phyloP scores from a whole-genome alignment of 2,888 invertebrate species.

The Busseola fusca region DNA sequence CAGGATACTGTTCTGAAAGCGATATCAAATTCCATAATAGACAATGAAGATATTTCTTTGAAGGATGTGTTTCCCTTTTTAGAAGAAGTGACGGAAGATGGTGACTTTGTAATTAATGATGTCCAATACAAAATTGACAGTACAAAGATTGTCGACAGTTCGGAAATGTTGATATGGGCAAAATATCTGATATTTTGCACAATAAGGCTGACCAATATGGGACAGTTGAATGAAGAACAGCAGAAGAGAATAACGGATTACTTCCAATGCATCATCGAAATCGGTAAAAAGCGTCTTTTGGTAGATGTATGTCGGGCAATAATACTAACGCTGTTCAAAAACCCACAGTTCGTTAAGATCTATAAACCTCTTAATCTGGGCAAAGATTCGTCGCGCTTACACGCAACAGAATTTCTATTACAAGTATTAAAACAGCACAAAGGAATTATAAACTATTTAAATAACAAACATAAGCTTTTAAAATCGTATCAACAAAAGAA shows the following conservation, averaged over 20 bases:
- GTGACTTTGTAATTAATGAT: slow-evolving; percentile 69
- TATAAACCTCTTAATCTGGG: slow-evolving; percentile 77
- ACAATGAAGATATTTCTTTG: slow-evolving; percentile 71
- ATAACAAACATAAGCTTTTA: slow-evolving; percentile 77
- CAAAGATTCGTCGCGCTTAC: slow-evolving; percentile 70
- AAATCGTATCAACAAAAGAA: slow-evolving; percentile 89
- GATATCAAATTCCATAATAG: slow-evolving; percentile 82
- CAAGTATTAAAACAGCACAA: slow-evolving; percentile 72
- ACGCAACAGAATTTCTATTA: slow-evolving; percentile 79
- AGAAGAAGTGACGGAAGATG: slow-evolving; percentile 68
- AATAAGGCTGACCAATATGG: slow-evolving; percentile 76
- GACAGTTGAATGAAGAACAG: slow-evolving; percentile 69
- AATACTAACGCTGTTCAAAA: slow-evolving; percentile 77
- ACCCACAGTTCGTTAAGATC: slow-evolving; percentile 79
- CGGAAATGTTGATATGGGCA: slow-evolving; percentile 81
- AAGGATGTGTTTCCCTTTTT: slow-evolving; percentile 76
- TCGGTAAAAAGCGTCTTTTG: slow-evolving; percentile 76
- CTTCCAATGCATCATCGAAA: slow-evolving; percentile 75
- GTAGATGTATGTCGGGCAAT: slow-evolving; percentile 75
- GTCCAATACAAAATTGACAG: slow-evolving; percentile 70
- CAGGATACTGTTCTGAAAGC: slow-evolving; percentile 74
- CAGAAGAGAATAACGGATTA: slow-evolving; percentile 73
- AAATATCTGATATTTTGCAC: slow-evolving; percentile 82
- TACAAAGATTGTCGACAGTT: slow-evolving; percentile 71
- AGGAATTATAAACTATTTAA: slow-evolving; percentile 76